Conservation (phyloP, 2,113 vertebrate species). For the Hyaena hyaena region DNA sequence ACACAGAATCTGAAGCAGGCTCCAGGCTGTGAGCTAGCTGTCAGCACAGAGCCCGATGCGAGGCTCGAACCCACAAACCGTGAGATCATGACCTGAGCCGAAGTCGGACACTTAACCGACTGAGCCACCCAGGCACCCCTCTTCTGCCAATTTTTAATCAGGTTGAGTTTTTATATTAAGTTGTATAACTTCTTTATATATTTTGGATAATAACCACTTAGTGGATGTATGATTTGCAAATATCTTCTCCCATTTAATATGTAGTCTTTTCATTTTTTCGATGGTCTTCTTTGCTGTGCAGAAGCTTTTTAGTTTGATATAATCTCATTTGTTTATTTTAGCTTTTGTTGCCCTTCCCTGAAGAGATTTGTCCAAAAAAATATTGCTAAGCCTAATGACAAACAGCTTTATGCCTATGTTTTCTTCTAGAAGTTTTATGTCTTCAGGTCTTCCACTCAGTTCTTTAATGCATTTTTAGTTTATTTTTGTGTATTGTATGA, state of each 20-base stretch:
- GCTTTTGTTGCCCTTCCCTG: neutral
- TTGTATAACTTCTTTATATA: neutral
- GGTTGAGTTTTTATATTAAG: neutral
- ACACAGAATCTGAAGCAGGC: too few relatives aligned
- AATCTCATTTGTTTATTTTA: neutral
- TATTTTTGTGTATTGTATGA: neutral
- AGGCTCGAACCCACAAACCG: too few relatives aligned
- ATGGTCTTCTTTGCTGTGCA: neutral
- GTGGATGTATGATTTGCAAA: neutral
- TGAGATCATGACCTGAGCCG: too few relatives aligned
- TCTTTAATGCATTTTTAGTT: neutral
- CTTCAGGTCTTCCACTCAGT: neutral
- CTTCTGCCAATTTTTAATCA: neutral
- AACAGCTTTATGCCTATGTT: neutral
- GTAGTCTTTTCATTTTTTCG: neutral
- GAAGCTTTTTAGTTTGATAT: neutral
- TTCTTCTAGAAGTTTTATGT: neutral
- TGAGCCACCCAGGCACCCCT: neutral
- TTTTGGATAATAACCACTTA: neutral
- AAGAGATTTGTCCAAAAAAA: neutral
- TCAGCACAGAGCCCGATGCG: too few relatives aligned
- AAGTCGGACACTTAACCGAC: too few relatives aligned
- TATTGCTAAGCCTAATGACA: neutral
- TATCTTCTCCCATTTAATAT: neutral
- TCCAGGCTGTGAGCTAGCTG: too few relatives aligned